A percentile compares a stretch with the other conserved stretches of the same genome.
These are phyloP conservation scores for Cheilosia scutellata DNA, from an alignment of 2,888 invertebrate species.

Conservation along the genomic window DNA sequence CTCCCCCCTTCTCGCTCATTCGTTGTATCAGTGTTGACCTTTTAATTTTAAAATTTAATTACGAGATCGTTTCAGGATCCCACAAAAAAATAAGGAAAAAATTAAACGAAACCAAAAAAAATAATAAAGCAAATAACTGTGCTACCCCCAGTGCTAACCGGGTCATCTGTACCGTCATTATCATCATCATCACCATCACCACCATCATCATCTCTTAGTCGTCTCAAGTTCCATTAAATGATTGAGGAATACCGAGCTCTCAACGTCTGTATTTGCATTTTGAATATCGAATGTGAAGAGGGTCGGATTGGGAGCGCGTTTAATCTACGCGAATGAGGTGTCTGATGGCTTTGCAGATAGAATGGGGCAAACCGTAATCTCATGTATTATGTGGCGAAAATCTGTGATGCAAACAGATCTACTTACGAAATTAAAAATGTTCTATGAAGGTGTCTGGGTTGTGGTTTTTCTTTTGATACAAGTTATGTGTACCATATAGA, in stretches of 20 bases:
- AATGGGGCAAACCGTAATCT: constrained; percentile 62
- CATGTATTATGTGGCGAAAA: constrained; percentile 67
- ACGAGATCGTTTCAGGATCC: constrained; percentile 45
- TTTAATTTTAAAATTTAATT: constrained; percentile 73
- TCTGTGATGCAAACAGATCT: constrained; percentile 73
- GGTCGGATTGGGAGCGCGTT: constrained; percentile 17
- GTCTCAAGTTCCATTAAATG: constrained; percentile 79
- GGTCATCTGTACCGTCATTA: constrained; percentile 57
- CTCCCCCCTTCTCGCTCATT: background rate
- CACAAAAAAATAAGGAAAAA: constrained; percentile 20
- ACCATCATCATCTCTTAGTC: constrained; percentile 27
- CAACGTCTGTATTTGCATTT: constrained; percentile 75
- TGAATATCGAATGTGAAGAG: constrained; percentile 52
- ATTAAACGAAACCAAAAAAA: constrained; percentile 3
- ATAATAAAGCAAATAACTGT: constrained; percentile 42
- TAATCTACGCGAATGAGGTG: constrained; percentile 67
- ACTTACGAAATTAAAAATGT: constrained; percentile 73
- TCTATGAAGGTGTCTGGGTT: constrained; percentile 25
- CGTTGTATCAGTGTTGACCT: constrained; percentile 47
- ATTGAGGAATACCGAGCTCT: constrained; percentile 78
- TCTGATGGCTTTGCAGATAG: constrained; percentile 47
- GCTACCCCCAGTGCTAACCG: constrained; percentile 32
- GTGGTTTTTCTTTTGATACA: constrained; percentile 2
- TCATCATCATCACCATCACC: constrained; percentile 48
- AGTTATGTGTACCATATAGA: background rate